Evolutionary conservation across 2,113 vertebrate genomes (phyloP).

Genomic region (Salminus brasiliensis): DNA sequence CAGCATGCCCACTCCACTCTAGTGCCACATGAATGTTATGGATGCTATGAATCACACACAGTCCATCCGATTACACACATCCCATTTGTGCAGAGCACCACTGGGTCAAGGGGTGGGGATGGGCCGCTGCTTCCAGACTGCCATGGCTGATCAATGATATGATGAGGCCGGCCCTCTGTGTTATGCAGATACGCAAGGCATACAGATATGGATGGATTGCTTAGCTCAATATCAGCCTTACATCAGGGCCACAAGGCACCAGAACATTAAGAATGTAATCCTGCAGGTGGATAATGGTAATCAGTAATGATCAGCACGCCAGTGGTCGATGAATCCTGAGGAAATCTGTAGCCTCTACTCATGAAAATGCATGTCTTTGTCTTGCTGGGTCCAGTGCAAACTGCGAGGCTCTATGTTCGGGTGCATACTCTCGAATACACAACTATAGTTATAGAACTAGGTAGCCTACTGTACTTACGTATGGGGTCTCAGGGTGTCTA

Average conservation of each 20-base stretch:
- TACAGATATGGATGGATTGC: neutral
- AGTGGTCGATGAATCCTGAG: neutral
- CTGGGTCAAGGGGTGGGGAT: neutral
- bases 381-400: neutral
- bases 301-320: neutral
- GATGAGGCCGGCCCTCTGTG: conserved; percentile 33
- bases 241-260: neutral
- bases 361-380: neutral
- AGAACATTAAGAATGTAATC: neutral
- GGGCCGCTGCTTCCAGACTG: conserved; percentile 10
- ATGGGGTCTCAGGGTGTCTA: no score
- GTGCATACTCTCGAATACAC: no score
- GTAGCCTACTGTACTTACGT: no score
- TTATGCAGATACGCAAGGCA: neutral
- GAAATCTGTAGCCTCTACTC: neutral
- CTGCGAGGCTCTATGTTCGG: neutral
- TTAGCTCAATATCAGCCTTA: neutral
- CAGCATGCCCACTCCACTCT: neutral
- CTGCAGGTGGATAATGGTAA: neutral
- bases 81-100: neutral
- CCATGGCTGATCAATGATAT: conserved; percentile 59
- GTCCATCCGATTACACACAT: conserved; percentile 2
- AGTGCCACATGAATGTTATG: conserved; percentile 12
- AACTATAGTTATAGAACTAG: no score
- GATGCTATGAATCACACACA: neutral